These are phyloP conservation scores for Strigamia transsilvanica DNA, from an alignment of 2,888 invertebrate species.

Conservation along the genomic window DNA sequence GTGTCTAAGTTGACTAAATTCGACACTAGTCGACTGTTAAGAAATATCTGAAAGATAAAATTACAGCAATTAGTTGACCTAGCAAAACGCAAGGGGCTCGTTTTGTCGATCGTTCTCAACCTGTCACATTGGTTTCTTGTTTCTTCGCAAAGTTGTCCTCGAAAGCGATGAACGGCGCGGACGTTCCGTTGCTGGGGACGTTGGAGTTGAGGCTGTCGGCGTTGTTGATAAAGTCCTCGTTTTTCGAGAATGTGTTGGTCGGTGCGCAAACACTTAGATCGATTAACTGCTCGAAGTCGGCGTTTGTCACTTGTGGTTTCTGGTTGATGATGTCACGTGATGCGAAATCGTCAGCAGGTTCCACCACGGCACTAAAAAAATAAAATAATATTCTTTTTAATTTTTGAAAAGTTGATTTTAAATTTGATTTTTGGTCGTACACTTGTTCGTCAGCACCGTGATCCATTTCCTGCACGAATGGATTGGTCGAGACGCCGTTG, in stretches of 20 bases:
- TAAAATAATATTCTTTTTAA: background rate
- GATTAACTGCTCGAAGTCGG: slow-evolving; percentile 57
- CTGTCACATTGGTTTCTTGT: slow-evolving; percentile 57
- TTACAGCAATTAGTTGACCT: background rate
- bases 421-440: background rate
- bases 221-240: slow-evolving; percentile 57
- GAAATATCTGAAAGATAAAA: background rate
- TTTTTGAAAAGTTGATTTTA: background rate
- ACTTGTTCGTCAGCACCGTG: slow-evolving; percentile 3
- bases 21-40: slow-evolving; percentile 20
- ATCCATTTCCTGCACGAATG: background rate
- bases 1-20: slow-evolving; percentile 10
- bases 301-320: background rate
- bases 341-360: background rate
- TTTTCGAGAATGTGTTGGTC: slow-evolving; percentile 53
- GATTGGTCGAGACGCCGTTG: background rate
- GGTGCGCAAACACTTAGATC: slow-evolving; percentile 54
- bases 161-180: slow-evolving; percentile 59
- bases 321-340: slow-evolving; percentile 13
- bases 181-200: slow-evolving; percentile 54
- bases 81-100: background rate
- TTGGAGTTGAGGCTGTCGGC: slow-evolving; percentile 58
- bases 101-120: slow-evolving; percentile 46
- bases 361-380: background rate
- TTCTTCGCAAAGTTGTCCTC: slow-evolving; percentile 60